Base-by-base conservation (phyloP, 2,888 invertebrate genomes). In the Dione vanillae region DNA sequence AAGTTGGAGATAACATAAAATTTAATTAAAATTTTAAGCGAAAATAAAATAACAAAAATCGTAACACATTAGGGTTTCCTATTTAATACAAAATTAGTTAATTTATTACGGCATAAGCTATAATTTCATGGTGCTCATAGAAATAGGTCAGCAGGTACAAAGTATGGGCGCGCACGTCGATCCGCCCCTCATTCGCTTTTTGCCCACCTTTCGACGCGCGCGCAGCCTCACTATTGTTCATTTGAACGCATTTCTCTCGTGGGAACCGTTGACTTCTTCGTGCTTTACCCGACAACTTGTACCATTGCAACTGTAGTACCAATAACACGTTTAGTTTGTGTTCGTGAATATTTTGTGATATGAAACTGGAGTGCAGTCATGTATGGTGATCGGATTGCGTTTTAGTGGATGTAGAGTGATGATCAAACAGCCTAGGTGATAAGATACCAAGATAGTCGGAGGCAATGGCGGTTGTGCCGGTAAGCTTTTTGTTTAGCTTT, bases 181-280 rank as follows among this genome's bases (percentile, higher is more conserved):
- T 78, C 69, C 74, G 79, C 83, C 84, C 86, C 86, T 89, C 91
- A 91, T 91, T 92, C 91, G 86, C 89, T 92, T 92, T 93, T 93
- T 93, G 92, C 90, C 87, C 87, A 88, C 92, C 92, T 93, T 92
- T 92, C 92, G 89, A 91, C 89, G 86, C 91, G 84, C 90, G 90
- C 92, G 92, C 91, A 91, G 84, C 87, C 84, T 88, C 85, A 84
- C 85, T 80, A 88, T 91, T 90, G 88, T 89, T 85, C 76, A 78
- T 72, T 75, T 79, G 80, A 82, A 88, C 92, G 90, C 92, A 92
- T 93, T 92, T 89, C 91, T 88, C 85, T 84, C 92, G 92, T 93
- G 92, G 88, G 92, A 93, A 92, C 85, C 79, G 77, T 80, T 78
- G 80, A 78, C 85, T 85, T 85, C 80, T 86, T 86, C 85, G 91